These are phyloP conservation scores for Cettia cetti DNA, from an alignment of 2,113 vertebrate genomes.

Conservation along the genomic window DNA sequence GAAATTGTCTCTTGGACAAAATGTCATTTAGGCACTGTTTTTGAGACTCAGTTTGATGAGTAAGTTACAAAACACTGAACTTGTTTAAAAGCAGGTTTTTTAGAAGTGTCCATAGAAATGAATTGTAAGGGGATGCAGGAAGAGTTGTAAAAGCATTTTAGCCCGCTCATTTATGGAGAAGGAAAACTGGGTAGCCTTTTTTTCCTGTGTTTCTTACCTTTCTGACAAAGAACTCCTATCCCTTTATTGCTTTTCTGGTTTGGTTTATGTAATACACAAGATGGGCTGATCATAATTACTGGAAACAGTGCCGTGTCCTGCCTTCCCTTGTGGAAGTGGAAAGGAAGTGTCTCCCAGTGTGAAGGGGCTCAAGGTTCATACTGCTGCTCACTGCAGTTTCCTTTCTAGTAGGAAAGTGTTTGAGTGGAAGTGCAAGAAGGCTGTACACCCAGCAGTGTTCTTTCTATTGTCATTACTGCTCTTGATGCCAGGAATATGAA, in stretches of 20 bases:
- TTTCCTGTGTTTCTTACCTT: not conserved
- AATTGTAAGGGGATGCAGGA: not conserved
- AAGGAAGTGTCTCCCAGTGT: not conserved
- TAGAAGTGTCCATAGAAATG: not conserved
- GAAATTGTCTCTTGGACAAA: not conserved
- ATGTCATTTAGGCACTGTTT: not conserved
- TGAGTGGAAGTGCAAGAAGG: not conserved
- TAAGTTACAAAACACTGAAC: not conserved
- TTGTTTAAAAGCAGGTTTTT: not conserved
- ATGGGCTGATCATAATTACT: fast-evolving
- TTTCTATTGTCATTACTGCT: not conserved
- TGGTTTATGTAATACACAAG: not conserved
- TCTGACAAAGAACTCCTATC: not conserved
- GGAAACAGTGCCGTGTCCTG: not conserved
- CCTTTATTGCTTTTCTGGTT: not conserved
- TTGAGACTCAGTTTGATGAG: not conserved
- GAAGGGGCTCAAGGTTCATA: not conserved
- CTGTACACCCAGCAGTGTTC: not conserved
- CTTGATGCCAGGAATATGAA: not conserved
- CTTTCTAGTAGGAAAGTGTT: not conserved
- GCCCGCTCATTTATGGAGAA: not conserved
- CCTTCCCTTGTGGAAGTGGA: not conserved
- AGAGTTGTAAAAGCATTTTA: not conserved
- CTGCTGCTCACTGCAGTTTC: too few species aligned
- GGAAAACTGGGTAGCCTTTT: not conserved